Conservation (phyloP, 2,888 invertebrate genomes). For the Hybos culiciformis region DNA sequence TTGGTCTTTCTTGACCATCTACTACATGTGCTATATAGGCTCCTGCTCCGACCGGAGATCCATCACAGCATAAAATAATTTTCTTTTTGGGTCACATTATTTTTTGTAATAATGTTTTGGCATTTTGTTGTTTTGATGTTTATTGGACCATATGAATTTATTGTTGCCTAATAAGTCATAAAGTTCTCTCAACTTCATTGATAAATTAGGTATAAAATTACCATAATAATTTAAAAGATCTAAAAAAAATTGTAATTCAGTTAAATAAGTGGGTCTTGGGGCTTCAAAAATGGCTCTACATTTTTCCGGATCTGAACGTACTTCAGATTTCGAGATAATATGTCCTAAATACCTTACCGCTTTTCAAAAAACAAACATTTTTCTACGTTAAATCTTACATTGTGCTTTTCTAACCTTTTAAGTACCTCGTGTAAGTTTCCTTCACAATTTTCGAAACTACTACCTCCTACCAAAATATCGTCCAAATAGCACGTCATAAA, state of each 20-base stretch:
- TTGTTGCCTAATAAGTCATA: conserved; percentile 4
- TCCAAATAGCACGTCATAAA: conserved; percentile 8
- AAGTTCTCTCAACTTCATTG: conserved; percentile 1
- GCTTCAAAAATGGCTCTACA: conserved; percentile 11
- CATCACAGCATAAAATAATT: conserved; percentile 6
- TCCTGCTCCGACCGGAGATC: conserved; percentile 6
- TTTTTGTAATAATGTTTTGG: too few species aligned
- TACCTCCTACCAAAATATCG: conserved; percentile 10
- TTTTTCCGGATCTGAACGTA: conserved; percentile 11
- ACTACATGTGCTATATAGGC: conserved; percentile 1
- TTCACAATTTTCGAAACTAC: conserved; percentile 5
- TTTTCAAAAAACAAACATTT: conserved; percentile 13
- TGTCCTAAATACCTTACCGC: conserved; percentile 12
- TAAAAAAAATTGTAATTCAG: conserved; percentile 11
- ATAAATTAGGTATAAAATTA: conserved; percentile 9
- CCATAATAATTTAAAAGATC: conserved; percentile 12
- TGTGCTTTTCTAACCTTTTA: conserved; percentile 2
- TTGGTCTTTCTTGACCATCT: conserved; percentile 6
- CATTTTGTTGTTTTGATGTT: too few species aligned
- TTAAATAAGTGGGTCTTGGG: conserved; percentile 7
- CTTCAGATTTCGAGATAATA: conserved; percentile 5
- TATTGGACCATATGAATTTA: neutral
- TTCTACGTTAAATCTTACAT: conserved; percentile 10
- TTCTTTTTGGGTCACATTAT: conserved; percentile 6
- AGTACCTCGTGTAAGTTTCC: conserved; percentile 7